These are phyloP conservation scores for Acanthococcus lagerstroemiae DNA, from an alignment of 2,888 invertebrate genomes.

Conservation along the genomic window DNA sequence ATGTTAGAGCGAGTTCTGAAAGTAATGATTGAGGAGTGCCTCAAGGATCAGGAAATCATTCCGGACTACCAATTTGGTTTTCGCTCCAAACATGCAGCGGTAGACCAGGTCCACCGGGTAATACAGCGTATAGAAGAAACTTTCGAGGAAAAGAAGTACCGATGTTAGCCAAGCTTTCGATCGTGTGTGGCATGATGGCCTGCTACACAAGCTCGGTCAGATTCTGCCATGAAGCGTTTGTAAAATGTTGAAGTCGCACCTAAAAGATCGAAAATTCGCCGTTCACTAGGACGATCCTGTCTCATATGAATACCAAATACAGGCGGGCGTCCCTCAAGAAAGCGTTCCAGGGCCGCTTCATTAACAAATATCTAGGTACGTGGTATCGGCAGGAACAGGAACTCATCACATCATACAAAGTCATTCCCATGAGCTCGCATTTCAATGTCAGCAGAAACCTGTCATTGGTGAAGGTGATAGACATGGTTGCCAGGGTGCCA, in stretches of 20 bases:
- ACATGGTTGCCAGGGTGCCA: too few relatives aligned
- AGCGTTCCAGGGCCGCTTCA: not conserved
- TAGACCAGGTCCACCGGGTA: too few relatives aligned
- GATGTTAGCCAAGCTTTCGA: not conserved
- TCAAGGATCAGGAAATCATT: not conserved
- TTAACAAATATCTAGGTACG: too few relatives aligned
- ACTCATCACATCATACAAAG: too few relatives aligned
- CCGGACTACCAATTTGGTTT: not conserved
- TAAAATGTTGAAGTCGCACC: not conserved
- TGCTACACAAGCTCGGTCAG: not conserved
- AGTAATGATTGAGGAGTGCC: not conserved
- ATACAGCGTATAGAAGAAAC: not conserved
- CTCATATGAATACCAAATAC: not conserved
- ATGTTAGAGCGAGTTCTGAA: not conserved
- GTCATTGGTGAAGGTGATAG: too few relatives aligned
- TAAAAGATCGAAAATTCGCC: not conserved
- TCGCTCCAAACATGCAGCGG: not conserved
- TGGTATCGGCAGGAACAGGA: too few relatives aligned
- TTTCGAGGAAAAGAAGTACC: not conserved
- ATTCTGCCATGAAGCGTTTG: not conserved
- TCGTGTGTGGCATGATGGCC: not conserved
- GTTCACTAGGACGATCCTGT: not conserved
- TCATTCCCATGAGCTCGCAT: too few relatives aligned
- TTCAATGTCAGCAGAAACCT: too few relatives aligned
- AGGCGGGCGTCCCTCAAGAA: not conserved